phyloP scores from a whole-genome alignment of 1,140 invertebrate genomes.

The Heliconius eleuchia region DNA sequence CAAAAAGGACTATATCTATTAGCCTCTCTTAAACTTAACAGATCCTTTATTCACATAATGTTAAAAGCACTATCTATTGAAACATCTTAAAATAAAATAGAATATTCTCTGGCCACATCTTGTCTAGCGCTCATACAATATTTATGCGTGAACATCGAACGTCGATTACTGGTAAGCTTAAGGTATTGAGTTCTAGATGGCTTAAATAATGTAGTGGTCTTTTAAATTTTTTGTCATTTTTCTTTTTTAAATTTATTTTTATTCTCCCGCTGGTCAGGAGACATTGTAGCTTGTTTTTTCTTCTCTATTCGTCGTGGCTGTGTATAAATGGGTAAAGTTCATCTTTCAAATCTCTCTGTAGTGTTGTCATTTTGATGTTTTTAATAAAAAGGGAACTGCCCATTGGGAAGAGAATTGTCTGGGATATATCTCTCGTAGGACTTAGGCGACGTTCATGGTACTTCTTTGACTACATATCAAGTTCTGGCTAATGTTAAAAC shows the following conservation, averaged over 20 bases:
- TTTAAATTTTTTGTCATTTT: not conserved
- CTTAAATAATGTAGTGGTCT: not conserved
- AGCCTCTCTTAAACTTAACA: constrained; percentile 40
- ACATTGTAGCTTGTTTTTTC: too few relatives aligned
- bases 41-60: constrained; percentile 48
- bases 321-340: not conserved
- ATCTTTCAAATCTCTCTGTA: not conserved
- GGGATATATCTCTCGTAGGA: not conserved
- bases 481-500: too few relatives aligned
- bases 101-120: constrained; percentile 58
- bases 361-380: not conserved
- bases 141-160: constrained; percentile 67
- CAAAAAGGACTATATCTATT: constrained; percentile 43
- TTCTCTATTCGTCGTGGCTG: not conserved
- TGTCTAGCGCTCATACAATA: constrained; percentile 60
- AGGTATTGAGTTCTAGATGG: constrained; percentile 10
- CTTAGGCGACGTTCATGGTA: constrained; percentile 1
- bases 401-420: not conserved
- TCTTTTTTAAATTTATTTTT: not conserved
- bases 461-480: not conserved
- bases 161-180: constrained; percentile 57
- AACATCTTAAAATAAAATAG: constrained; percentile 53
- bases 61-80: constrained; percentile 44
- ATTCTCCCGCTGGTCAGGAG: not conserved
- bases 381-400: not conserved